Percentiles rank a stretch among this genome's conserved stretches.
Evolutionary conservation across 2,888 invertebrate species (phyloP).

Genomic region (Trilocha varians): DNA sequence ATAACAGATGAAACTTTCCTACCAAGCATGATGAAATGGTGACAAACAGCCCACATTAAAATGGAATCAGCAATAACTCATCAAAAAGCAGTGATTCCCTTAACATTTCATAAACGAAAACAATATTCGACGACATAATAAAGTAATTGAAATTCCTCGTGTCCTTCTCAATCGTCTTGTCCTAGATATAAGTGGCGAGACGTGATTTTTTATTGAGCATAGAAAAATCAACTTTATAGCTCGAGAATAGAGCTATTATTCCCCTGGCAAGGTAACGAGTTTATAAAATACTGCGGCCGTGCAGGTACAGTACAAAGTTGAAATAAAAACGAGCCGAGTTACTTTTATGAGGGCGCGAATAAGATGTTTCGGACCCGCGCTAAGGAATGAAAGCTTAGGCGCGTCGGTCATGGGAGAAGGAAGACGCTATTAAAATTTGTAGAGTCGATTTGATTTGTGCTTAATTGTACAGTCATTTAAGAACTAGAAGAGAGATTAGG

Average conservation of each 20-base stretch:
- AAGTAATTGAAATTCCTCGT: constrained; percentile 70
- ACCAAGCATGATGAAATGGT: no score
- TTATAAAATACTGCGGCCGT: constrained; percentile 73
- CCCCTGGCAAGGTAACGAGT: constrained; percentile 28
- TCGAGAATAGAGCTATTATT: constrained; percentile 26
- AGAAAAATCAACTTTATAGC: constrained; percentile 24
- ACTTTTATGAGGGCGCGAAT: constrained; percentile 74
- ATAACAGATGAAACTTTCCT: no score
- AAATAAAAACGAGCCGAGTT: constrained; percentile 72
- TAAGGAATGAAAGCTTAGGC: constrained; percentile 54
- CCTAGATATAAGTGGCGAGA: constrained; percentile 67
- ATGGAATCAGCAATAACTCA: not conserved
- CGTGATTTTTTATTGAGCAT: constrained; percentile 38
- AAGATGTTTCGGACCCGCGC: constrained; percentile 71
- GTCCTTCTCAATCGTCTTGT: constrained; percentile 62
- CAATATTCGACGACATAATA: constrained; percentile 53
- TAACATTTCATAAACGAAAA: constrained; percentile 2
- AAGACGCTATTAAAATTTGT: constrained; percentile 13
- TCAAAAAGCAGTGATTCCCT: not conserved
- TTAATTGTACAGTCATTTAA: no score
- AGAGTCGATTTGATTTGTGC: not conserved
- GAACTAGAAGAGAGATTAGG: no score
- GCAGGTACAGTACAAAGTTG: constrained; percentile 61
- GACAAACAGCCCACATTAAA: no score
- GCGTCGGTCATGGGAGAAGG: constrained; percentile 22